Conservation (phyloP, 2,888 invertebrate species). For the Luffia ferchaultella region DNA sequence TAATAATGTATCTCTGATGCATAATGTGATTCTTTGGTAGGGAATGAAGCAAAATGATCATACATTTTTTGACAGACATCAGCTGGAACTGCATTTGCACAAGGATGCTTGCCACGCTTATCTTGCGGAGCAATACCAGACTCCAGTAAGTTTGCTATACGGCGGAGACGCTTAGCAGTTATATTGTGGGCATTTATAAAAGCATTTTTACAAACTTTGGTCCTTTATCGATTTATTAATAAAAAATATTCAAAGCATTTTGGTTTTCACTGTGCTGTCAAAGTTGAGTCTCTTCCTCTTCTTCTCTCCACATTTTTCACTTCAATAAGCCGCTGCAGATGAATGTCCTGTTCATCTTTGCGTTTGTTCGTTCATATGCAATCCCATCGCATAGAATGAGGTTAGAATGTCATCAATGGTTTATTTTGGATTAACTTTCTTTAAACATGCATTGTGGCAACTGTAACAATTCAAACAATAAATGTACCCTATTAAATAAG, state of each 20-base stretch:
- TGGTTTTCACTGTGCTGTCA: constrained; percentile 7
- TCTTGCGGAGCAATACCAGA: constrained; percentile 2
- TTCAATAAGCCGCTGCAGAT: constrained; percentile 6
- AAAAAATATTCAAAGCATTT: constrained; percentile 5
- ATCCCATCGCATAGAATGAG: constrained; percentile 4
- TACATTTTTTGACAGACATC: constrained; percentile 5
- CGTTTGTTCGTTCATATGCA: no score
- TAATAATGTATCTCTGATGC: constrained; percentile 4
- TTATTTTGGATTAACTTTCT: constrained; percentile 3
- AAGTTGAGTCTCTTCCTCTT: constrained; percentile 3
- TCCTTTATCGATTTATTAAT: constrained; percentile 5
- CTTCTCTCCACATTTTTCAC: constrained; percentile 3
- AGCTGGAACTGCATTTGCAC: constrained; percentile 6
- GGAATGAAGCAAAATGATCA: constrained; percentile 6
- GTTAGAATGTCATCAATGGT: constrained; percentile 6
- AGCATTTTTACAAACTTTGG: constrained; percentile 4
- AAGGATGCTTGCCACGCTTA: constrained; percentile 4
- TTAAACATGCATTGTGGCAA: constrained; percentile 5
- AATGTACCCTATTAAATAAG: not conserved
- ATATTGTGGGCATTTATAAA: constrained; percentile 5
- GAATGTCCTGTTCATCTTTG: constrained; percentile 7
- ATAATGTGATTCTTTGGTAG: constrained; percentile 7
- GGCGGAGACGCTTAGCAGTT: constrained; percentile 2
- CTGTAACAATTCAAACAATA: constrained; percentile 5
- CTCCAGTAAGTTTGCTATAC: constrained; percentile 5